Evolutionary conservation across 2,888 invertebrate species (phyloP), one percentile per base, ranked within the genome.

Genomic region (Mesorhabditis sp.): DNA sequence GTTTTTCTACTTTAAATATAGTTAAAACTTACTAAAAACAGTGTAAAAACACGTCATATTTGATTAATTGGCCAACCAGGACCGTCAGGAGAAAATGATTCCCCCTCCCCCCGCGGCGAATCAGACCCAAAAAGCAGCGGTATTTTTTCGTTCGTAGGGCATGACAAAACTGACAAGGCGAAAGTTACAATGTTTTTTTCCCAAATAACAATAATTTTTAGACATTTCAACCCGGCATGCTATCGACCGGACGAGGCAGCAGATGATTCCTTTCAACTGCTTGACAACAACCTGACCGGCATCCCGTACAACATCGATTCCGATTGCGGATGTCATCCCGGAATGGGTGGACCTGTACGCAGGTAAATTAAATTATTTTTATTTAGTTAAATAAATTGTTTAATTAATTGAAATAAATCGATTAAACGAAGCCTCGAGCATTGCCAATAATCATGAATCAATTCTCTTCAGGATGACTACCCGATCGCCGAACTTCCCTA

Each of bases 311-410:
- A 80, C 63, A 76, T 72, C 7, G 71, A 74, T 7, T 64, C 78
- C 5, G 67, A 50, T 3, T 83, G 82, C 63, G 79, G 72, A 58
- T 80, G 80, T 69, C 62, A 70, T 4, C 63, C 66, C 6, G 72
- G 74, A 10, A 69, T 69, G 28, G 78, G 76, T 83, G 83, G 83
- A 79, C 80, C 67, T 83, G 83, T 66, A 79, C 82, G 4, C 66
- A 73, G 71, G 72, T 72, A 70, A 5, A 67, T 28, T 28, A 28
- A 28, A 28, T 28, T 28, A 28, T 28, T 28, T 28, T 28, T 28
- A 28, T 28, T 28, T 28, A 28, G 2, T 28, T 28, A 61, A 28
- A 28, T 28, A 28, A 28, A 28, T 28, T 28, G 28, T 28, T 28
- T 28, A 28, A 28, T 28, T 28, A 28, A 50, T 50, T 13, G 2